Base-by-base conservation (phyloP, 2,113 vertebrate species). In the Psettodes erumei region DNA sequence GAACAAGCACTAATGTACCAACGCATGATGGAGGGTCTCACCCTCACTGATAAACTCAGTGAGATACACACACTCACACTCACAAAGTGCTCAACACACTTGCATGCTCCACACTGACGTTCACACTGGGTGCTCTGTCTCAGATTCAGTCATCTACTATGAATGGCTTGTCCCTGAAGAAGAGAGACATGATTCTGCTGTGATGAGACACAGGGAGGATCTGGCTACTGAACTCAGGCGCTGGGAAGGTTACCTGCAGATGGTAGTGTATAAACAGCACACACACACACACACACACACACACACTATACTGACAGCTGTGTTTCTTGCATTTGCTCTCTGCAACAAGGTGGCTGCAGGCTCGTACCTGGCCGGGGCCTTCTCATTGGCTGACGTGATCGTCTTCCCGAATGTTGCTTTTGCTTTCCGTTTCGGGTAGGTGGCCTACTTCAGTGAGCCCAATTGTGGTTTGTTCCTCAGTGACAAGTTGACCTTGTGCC, bases 41-140 rank as follows among this genome's bases (percentile, higher is more conserved):
- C 53, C 23, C 70, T 93, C 75, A 87, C 82, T 37, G 72, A 92
- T 54, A 91, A 88, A 69, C 63, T 92, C 47, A 79, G 92, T 94
- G 83, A 80, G 56, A 33, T 13, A 23, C 48, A 60, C 18, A 42
- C 21, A n/a, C n/a, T n/a, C n/a, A n/a, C n/a, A n/a, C n/a, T n/a
- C n/a, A n/a, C n/a, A n/a, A n/a, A n/a, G n/a, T n/a, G n/a, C n/a
- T n/a, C n/a, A n/a, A n/a, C n/a, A n/a, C n/a, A n/a, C n/a, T n/a
- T n/a, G n/a, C n/a, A n/a, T n/a, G n/a, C n/a, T n/a, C n/a, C n/a
- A n/a, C n/a, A n/a, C n/a, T n/a, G n/a, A n/a, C n/a, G n/a, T n/a
- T n/a, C n/a, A n/a, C n/a, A n/a, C n/a, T n/a, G n/a, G n/a, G n/a
- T n/a, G n/a, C n/a, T n/a, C n/a, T n/a, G n/a, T n/a, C n/a, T n/a